Evolutionary conservation across 2,797 vertebrate genomes (phyloP).

Genomic region (Paratrypauchen microcephalus): DNA sequence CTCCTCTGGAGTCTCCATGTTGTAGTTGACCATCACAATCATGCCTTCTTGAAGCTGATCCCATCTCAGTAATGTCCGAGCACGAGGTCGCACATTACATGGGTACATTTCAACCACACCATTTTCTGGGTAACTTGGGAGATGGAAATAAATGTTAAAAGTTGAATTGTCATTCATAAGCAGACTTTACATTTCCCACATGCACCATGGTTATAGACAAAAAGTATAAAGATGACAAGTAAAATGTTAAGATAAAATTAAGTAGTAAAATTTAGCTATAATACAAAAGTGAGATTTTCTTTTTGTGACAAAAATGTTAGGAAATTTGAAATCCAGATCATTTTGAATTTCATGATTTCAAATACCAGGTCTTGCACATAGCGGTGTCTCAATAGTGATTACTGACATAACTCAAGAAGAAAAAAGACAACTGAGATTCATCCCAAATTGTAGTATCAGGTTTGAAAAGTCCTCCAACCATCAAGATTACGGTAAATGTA

Average conservation of each 20-base stretch:
- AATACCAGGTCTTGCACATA: constrained; percentile 15
- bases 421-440: constrained; percentile 62
- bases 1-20: constrained; percentile 93
- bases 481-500: no score
- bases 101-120: constrained; percentile 85
- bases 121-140: constrained; percentile 90
- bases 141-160: background rate
- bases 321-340: background rate
- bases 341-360: background rate
- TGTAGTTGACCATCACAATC: constrained; percentile 96
- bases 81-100: constrained; percentile 86
- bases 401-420: constrained; percentile 15
- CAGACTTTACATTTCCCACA: background rate
- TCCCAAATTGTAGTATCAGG: constrained; percentile 68
- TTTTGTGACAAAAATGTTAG: background rate
- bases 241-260: no score
- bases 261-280: no score
- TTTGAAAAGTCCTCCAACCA: constrained; percentile 34
- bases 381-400: no score
- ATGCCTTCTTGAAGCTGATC: constrained; percentile 90
- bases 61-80: constrained; percentile 89
- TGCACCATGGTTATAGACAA: background rate
- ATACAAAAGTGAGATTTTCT: background rate
- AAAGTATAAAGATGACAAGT: background rate
- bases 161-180: background rate